phyloP scores from a whole-genome alignment of 2,888 invertebrate genomes.

The Coelopa pilipes region DNA sequence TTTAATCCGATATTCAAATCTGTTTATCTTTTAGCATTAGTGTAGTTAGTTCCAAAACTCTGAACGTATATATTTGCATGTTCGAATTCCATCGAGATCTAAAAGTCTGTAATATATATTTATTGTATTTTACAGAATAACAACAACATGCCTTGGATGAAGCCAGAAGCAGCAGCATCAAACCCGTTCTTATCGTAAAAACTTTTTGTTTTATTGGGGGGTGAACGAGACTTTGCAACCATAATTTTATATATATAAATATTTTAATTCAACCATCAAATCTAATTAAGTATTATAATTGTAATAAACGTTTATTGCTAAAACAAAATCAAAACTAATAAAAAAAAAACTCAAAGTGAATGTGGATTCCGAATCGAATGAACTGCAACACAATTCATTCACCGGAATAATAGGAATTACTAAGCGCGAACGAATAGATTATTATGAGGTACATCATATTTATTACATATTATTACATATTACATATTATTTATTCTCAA shows the following conservation, averaged over 20 bases:
- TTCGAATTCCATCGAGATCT: too few relatives aligned
- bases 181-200: conserved; percentile 67
- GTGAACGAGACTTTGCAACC: conserved; percentile 16
- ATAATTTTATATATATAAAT: conserved; percentile 27
- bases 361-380: conserved; percentile 17
- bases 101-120: not conserved
- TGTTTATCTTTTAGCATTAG: too few relatives aligned
- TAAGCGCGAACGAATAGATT: conserved; percentile 4
- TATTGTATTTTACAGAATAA: conserved; percentile 38
- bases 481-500: not conserved
- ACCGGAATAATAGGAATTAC: not conserved
- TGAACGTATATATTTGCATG: too few relatives aligned
- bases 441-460: conserved; percentile 6
- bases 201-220: conserved; percentile 24
- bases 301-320: conserved; percentile 46
- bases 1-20: too few relatives aligned
- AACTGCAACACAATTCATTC: not conserved
- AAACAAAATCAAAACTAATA: not conserved
- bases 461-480: not conserved
- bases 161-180: conserved; percentile 66
- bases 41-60: too few relatives aligned
- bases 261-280: conserved; percentile 29
- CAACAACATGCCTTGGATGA: conserved; percentile 65
- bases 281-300: conserved; percentile 49
- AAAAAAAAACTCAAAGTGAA: not conserved